phyloP scores from a whole-genome alignment of 1,140 invertebrate genomes.

The Riptortus pedestris region DNA sequence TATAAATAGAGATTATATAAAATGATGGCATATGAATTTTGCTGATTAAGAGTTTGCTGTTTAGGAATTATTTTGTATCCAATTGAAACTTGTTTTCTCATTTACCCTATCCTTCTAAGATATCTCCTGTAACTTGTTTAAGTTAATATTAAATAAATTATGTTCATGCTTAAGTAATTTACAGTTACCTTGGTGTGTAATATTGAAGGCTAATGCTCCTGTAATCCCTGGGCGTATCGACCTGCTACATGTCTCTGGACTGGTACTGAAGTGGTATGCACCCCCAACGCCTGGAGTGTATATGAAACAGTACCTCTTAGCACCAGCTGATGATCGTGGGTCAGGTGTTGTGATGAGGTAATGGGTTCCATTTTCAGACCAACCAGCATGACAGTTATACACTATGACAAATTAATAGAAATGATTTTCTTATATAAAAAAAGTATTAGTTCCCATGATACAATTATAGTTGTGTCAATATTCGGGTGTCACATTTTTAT shows the following conservation, averaged over 20 bases:
- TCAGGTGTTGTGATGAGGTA: conserved; percentile 41
- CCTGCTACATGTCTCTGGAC: conserved; percentile 36
- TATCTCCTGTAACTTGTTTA: no score
- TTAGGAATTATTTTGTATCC: no score
- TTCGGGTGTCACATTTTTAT: no score
- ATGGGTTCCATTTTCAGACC: conserved; percentile 40
- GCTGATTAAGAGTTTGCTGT: no score
- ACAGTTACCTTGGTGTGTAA: conserved; percentile 39
- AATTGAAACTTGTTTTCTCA: no score
- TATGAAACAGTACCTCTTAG: conserved; percentile 39
- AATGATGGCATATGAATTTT: no score
- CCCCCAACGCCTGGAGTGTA: conserved; percentile 26
- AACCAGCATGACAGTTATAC: conserved; percentile 44
- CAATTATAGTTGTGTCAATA: background rate
- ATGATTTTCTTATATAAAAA: no score
- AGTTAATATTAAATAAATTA: no score
- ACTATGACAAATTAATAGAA: conserved; percentile 33
- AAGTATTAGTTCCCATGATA: background rate
- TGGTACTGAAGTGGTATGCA: conserved; percentile 36
- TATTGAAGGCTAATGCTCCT: conserved; percentile 38
- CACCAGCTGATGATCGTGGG: conserved; percentile 36
- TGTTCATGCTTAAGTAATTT: no score
- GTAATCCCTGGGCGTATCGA: conserved; percentile 34
- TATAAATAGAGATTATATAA: no score
- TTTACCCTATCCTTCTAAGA: no score